Evolutionary conservation across 2,113 vertebrate species (phyloP).

Genomic region (Octodon degus): DNA sequence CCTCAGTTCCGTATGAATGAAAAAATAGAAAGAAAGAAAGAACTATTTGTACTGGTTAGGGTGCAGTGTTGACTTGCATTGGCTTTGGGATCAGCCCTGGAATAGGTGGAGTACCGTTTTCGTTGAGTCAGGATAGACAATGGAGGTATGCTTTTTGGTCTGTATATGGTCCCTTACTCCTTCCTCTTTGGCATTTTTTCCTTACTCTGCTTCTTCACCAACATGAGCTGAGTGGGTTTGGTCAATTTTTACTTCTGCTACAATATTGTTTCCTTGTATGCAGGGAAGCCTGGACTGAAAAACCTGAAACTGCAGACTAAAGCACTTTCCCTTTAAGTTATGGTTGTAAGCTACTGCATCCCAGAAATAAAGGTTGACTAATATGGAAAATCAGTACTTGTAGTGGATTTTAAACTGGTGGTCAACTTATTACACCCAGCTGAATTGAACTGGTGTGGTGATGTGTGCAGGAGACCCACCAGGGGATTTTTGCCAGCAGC

Average conservation of each 20-base stretch:
- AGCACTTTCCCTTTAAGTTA: not conserved
- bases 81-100: not conserved
- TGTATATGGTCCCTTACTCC: not conserved
- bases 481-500: no score
- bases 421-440: no score
- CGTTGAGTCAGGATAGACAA: not conserved
- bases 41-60: not conserved
- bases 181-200: not conserved
- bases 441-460: no score
- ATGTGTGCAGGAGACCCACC: no score
- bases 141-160: not conserved
- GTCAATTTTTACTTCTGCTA: not conserved
- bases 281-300: not conserved
- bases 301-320: not conserved
- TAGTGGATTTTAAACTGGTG: no score
- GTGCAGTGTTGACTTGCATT: not conserved
- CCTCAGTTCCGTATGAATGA: not conserved
- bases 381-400: not conserved
- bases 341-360: not conserved
- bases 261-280: not conserved
- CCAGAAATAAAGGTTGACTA: not conserved
- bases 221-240: not conserved
- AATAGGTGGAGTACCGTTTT: not conserved
- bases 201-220: not conserved
- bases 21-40: not conserved